Evolutionary conservation across 2,888 invertebrate genomes (phyloP).

Genomic region (Doris montereyensis): DNA sequence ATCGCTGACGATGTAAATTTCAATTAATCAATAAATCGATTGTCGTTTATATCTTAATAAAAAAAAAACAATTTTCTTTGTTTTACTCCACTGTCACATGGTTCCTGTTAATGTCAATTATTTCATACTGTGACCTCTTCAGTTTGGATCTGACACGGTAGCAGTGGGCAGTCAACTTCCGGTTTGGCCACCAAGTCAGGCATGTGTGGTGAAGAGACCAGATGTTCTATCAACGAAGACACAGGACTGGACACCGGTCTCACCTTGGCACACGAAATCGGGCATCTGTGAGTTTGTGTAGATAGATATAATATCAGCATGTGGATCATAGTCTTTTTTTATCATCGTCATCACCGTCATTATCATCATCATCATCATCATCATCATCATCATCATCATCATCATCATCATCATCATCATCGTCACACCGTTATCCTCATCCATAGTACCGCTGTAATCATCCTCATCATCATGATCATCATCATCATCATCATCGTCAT

Average conservation of each 20-base stretch:
- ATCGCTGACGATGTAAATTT: no score
- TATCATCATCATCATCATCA: not conserved
- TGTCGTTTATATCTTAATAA: no score
- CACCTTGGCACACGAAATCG: slow-evolving; percentile 62
- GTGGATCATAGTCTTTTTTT: not conserved
- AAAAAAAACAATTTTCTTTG: no score
- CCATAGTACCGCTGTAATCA: not conserved
- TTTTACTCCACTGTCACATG: no score
- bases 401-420: not conserved
- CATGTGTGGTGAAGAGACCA: slow-evolving; percentile 49
- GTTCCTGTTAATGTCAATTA: no score
- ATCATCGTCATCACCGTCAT: not conserved
- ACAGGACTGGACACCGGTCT: slow-evolving; percentile 56
- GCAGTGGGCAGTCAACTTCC: slow-evolving; percentile 48
- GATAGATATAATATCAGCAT: not conserved
- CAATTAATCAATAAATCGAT: no score
- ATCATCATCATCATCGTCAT: no score
- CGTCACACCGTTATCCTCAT: not conserved
- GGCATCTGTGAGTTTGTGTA: slow-evolving; percentile 54
- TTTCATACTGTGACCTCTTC: no score
- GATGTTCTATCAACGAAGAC: slow-evolving; percentile 58
- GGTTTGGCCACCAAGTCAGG: slow-evolving; percentile 53
- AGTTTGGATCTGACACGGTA: no score
- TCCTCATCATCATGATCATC: not conserved
- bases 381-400: not conserved